Evolutionary conservation across 2,888 invertebrate genomes (phyloP).

Genomic region (Deladenus siricidicola): DNA sequence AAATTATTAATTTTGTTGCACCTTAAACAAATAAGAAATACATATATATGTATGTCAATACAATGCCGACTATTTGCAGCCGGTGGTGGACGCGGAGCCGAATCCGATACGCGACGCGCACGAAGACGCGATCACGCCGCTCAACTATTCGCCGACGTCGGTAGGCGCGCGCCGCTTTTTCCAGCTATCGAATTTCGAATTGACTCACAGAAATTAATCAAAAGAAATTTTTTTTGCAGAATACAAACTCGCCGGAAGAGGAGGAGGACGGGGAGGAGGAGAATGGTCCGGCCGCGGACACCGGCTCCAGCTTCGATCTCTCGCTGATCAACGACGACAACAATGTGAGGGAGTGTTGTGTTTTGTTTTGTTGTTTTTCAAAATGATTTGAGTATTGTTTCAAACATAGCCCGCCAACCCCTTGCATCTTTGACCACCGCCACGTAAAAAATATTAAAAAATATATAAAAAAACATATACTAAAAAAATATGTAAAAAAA

Average conservation of each 20-base stretch:
- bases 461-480: too few species aligned
- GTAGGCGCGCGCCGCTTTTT: constrained; percentile 13
- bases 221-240: constrained; percentile 2
- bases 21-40: too few species aligned
- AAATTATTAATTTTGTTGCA: too few species aligned
- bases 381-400: too few species aligned
- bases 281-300: neutral
- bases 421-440: too few species aligned
- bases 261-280: constrained; percentile 21
- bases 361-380: too few species aligned
- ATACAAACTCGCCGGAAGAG: constrained; percentile 28
- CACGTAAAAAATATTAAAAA: too few species aligned
- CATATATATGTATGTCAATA: too few species aligned
- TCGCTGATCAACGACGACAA: constrained; percentile 16
- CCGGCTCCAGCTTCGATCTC: constrained; percentile 14
- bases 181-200: neutral
- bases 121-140: constrained; percentile 21
- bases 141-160: constrained; percentile 40
- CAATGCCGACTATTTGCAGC: too few species aligned
- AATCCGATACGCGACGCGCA: constrained; percentile 43
- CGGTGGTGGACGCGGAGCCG: constrained; percentile 40
- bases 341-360: neutral
- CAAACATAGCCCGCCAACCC: too few species aligned
- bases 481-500: too few species aligned
- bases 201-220: neutral